A percentile compares a stretch with the other conserved stretches of the same genome.
Conservation (phyloP, 2,113 vertebrate genomes). For the Pseudorectes ferrugineus region DNA sequence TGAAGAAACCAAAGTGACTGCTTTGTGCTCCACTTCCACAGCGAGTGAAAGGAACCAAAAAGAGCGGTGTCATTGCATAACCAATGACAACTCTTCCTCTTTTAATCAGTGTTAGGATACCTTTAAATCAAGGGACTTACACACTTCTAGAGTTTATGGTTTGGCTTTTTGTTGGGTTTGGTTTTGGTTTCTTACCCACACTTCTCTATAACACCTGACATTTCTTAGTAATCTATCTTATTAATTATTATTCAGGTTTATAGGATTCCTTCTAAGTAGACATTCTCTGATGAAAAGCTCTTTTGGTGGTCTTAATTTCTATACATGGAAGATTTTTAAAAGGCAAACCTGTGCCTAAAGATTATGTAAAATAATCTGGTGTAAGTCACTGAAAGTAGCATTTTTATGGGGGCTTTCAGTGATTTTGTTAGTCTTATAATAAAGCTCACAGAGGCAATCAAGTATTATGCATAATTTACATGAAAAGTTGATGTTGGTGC, state of each 20-base stretch:
- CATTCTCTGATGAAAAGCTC: background rate
- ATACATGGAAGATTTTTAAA: background rate
- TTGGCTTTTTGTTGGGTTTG: background rate
- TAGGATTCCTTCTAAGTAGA: background rate
- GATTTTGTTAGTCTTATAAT: background rate
- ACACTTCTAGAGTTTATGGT: background rate
- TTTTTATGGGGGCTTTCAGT: background rate
- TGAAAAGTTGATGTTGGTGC: background rate
- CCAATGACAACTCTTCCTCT: background rate
- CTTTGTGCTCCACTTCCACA: background rate
- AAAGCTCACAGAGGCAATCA: background rate
- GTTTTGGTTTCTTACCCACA: background rate
- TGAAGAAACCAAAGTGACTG: background rate
- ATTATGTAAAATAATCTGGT: background rate
- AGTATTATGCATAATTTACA: background rate
- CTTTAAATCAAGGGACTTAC: background rate
- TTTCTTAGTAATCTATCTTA: background rate
- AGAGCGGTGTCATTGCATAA: background rate
- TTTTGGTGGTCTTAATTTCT: background rate
- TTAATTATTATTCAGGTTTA: background rate
- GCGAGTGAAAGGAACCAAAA: background rate
- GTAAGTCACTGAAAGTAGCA: background rate
- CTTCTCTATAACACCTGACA: background rate
- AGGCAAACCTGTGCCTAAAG: background rate
- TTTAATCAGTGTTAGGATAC: background rate